Evolutionary conservation across 2,113 vertebrate genomes (phyloP), one percentile per base, ranked within the genome.

Genomic region (Eidolon helvum): DNA sequence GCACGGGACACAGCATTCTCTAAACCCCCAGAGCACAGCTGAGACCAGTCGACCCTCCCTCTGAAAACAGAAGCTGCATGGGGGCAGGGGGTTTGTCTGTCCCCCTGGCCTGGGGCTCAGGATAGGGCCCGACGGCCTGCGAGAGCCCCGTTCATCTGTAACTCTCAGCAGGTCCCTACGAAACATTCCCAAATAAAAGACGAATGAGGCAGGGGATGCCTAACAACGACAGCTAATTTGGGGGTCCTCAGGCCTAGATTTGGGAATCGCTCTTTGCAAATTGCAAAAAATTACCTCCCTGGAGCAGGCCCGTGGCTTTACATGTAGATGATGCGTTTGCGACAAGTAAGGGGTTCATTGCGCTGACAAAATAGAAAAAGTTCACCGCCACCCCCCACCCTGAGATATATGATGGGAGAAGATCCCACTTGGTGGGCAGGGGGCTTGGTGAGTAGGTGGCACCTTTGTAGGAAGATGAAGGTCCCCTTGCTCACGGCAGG

Each of bases 321-420:
- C 10, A 55, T 26, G 38, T 12, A 74, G 55, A 61, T 55, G 63
- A 65, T 26, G 22, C 0, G 28, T 91, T 55, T 1, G 0, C 61
- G 28, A 57, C n/a, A 38, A 45, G 15, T 4, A 26, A 66, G 55
- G 7, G 24, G 33, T 61, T 45, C 26, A 19, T 0, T 24, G 30
- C 8, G 0, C 30, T 77, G 59, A 55, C 26, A 66, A 80, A 48
- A 57, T 1, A 74, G 55, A 33, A 71, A 57, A 55, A 69, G n/a
- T 1, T 0, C 0, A 30, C 18, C 19, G 2, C 28, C 12, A 48
- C n/a, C n/a, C 4, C 35, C 66, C 4, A 9, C 2, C 21, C 1
- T 0, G 83, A 77, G 45, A 40, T 15, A 7, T 15, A 2, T 2
- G 10, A 48, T 33, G 69, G 38, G 30, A 24, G 35, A 55, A 26